Base-by-base conservation (phyloP, 2,888 invertebrate genomes). In the Callyntrura sp. region DNA sequence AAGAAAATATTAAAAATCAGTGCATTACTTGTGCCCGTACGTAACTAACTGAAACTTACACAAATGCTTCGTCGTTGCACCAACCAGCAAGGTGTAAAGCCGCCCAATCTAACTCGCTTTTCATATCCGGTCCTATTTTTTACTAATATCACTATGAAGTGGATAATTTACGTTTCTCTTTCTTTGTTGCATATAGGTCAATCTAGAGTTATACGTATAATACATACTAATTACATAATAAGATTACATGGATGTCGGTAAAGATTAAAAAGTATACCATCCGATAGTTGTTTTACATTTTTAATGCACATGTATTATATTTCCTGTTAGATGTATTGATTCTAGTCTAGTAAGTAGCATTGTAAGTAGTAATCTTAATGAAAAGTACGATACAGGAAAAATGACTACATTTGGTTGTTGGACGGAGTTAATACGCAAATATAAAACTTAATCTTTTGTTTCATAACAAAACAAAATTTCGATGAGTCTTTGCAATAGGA, bases 21-120 rank as follows among this genome's bases (percentile, higher is more conserved):
- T 88, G 88, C 88, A 88, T 88, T 88, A 88, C 76, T 88, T 88
- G 88, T 88, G 88, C 88, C 81, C 48, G n/a, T 78, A n/a, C n/a
- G n/a, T n/a, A n/a, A n/a, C n/a, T n/a, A 9, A 35, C 60, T 17
- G 70, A n/a, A 57, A 17, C 57, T 57, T 57, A n/a, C 51, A 14
- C 20, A 65, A 65, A 1, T 65, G 25, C 28, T 14, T 65, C 20
- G 17, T 23, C 25, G 62, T 62, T 25, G 20, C 62, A 17, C 17
- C 20, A 17, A 20, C 65, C 65, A n/a, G 8, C 55, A 8, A 9
- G 2, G 35, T 35, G 35, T 35, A 35, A 35, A 35, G 3, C 35
- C 6, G 6, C 35, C 35, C 35, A 35, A 35, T 35, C 35, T 35
- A 35, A 35, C 35, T 35, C 35, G 35, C 6, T 35, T 2, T 35